These are phyloP conservation scores for Synanthedon tipuliformis DNA, from an alignment of 2,888 invertebrate genomes.

Conservation along the genomic window DNA sequence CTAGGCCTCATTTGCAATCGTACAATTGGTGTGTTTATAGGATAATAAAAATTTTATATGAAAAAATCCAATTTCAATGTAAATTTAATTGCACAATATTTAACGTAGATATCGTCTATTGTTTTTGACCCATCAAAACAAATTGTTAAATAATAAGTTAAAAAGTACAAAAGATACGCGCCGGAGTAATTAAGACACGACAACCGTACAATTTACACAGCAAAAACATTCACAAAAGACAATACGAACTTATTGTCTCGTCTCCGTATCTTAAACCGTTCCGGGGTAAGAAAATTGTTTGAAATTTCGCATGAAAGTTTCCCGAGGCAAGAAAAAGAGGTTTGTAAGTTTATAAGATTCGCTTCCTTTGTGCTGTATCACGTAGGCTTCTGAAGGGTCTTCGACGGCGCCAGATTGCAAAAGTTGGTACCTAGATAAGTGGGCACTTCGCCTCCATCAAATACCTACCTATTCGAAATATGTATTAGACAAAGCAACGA, in stretches of 20 bases:
- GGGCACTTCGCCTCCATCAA: too few relatives aligned
- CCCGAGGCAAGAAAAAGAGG: neutral
- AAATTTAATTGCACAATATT: too few relatives aligned
- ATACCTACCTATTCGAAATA: too few relatives aligned
- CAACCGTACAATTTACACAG: neutral
- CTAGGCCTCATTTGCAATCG: too few relatives aligned
- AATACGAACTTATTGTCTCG: neutral
- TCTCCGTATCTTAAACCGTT: neutral
- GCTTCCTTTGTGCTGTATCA: neutral
- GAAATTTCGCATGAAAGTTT: neutral
- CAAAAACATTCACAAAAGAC: neutral
- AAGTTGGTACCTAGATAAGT: neutral
- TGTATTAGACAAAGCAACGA: too few relatives aligned
- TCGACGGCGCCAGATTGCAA: neutral
- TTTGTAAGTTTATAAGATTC: neutral
- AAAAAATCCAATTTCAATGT: too few relatives aligned
- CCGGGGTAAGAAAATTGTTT: neutral
- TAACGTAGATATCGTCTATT: too few relatives aligned
- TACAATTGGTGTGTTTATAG: too few relatives aligned
- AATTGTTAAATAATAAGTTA: too few relatives aligned
- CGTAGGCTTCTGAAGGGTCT: neutral
- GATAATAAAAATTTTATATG: too few relatives aligned
- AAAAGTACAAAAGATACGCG: too few relatives aligned
- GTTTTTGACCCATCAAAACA: too few relatives aligned
- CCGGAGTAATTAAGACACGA: neutral